Percentiles rank a stretch among this genome's conserved stretches.
Evolutionary conservation across 2,113 vertebrate genomes (phyloP).

Genomic region (Cephalopholis sonnerati): DNA sequence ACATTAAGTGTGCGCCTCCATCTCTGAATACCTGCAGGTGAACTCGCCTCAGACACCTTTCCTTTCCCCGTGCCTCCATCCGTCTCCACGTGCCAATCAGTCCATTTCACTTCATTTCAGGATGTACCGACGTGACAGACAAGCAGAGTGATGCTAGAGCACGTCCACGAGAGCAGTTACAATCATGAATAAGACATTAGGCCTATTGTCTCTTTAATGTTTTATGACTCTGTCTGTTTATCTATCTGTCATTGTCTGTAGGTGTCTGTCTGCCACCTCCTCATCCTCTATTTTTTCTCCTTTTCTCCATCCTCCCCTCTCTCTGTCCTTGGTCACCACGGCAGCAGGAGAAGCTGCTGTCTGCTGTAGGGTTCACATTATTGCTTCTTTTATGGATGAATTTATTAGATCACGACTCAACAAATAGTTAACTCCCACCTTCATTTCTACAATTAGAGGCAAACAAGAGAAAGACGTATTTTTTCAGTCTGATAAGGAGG

Average conservation of each 20-base stretch:
- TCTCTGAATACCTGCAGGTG: slow-evolving; percentile 70
- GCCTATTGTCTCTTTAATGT: background rate
- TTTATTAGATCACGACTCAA: background rate
- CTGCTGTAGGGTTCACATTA: background rate
- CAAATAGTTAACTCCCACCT: background rate
- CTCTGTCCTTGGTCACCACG: slow-evolving; percentile 13
- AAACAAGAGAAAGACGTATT: no score
- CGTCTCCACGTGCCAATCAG: slow-evolving; percentile 29
- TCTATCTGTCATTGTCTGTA: background rate
- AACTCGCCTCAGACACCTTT: slow-evolving; percentile 49
- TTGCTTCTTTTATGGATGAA: slow-evolving; percentile 1
- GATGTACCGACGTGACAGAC: slow-evolving; percentile 2
- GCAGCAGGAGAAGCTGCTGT: background rate
- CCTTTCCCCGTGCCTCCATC: slow-evolving; percentile 8
- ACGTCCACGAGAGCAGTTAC: background rate
- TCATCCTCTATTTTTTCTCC: background rate
- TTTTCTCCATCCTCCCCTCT: background rate
- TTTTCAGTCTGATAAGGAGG: background rate
- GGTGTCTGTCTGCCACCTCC: slow-evolving; percentile 13
- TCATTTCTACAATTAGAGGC: background rate
- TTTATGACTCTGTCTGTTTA: slow-evolving; percentile 1
- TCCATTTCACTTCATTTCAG: background rate
- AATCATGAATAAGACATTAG: background rate
- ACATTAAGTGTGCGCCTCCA: slow-evolving; percentile 71
- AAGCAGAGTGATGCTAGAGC: background rate